Evolutionary conservation across 2,113 vertebrate species (phyloP).

Genomic region (Cynopterus brachyotis): DNA sequence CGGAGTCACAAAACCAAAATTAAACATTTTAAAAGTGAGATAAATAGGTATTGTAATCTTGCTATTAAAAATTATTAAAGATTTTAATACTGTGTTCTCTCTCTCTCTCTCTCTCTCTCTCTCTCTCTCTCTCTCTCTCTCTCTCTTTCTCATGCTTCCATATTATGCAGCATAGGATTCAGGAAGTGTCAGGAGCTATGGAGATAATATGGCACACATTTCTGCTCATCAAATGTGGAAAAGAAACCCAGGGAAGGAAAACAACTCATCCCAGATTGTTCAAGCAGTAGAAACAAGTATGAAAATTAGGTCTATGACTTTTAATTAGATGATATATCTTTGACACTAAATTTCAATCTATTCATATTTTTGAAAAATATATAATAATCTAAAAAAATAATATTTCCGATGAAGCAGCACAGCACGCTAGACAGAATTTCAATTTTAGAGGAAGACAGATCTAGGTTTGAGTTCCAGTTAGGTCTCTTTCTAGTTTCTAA

Average conservation of each 20-base stretch:
- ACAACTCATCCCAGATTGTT: neutral
- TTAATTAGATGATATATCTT: neutral
- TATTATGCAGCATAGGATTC: neutral
- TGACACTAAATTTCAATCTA: neutral
- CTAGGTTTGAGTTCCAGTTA: neutral
- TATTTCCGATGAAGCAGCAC: neutral
- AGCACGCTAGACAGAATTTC: neutral
- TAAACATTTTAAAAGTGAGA: constrained; percentile 42
- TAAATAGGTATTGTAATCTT: constrained; percentile 25
- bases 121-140: neutral
- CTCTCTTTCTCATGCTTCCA: neutral
- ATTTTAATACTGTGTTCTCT: neutral
- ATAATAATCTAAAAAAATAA: neutral
- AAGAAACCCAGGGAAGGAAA: neutral
- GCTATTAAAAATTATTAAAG: constrained; percentile 33
- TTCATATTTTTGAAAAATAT: neutral
- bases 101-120: neutral
- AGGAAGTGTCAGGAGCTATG: neutral
- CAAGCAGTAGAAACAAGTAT: neutral
- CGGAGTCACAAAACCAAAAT: constrained; percentile 47
- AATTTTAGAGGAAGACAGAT: neutral
- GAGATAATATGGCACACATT: neutral
- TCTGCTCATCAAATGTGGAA: neutral
- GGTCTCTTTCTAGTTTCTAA: neutral
- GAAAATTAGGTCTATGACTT: neutral